Conservation (phyloP, 1,140 invertebrate species). For the Diuraphis noxia region DNA sequence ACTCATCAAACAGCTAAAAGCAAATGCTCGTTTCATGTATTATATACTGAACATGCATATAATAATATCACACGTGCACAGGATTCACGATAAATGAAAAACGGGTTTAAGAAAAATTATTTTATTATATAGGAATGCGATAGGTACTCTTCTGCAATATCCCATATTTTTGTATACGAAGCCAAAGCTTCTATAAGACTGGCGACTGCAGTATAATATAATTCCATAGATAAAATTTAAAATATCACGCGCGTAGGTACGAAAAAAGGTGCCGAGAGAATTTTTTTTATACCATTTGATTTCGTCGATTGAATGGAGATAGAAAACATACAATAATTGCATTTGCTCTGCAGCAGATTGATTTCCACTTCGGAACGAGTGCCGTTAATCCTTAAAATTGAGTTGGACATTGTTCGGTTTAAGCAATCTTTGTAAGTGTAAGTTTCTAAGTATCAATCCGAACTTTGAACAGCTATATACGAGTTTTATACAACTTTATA, state of each 20-base stretch:
- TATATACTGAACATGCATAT: background rate
- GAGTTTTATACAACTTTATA: conserved; percentile 26
- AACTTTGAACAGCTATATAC: conserved; percentile 37
- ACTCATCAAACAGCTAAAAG: background rate
- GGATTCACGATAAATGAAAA: background rate
- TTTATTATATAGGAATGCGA: background rate
- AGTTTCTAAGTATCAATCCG: conserved; percentile 46
- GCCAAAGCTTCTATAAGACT: background rate
- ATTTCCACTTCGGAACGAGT: background rate
- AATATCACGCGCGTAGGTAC: background rate
- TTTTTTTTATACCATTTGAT: background rate
- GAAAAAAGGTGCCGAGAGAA: background rate
- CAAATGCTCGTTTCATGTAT: background rate
- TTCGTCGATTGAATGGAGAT: background rate
- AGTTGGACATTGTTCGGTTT: conserved; percentile 42
- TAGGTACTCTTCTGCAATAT: background rate
- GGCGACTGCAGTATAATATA: background rate
- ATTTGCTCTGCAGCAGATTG: background rate
- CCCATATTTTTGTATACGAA: background rate
- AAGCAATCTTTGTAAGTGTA: conserved; percentile 14
- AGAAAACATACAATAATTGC: background rate
- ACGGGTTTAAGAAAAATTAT: background rate
- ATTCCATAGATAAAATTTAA: background rate
- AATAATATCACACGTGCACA: background rate
- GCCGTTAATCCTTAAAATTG: conserved; percentile 6